phyloP scores from a whole-genome alignment of 2,888 invertebrate genomes.

The Lithophane semibrunnea region DNA sequence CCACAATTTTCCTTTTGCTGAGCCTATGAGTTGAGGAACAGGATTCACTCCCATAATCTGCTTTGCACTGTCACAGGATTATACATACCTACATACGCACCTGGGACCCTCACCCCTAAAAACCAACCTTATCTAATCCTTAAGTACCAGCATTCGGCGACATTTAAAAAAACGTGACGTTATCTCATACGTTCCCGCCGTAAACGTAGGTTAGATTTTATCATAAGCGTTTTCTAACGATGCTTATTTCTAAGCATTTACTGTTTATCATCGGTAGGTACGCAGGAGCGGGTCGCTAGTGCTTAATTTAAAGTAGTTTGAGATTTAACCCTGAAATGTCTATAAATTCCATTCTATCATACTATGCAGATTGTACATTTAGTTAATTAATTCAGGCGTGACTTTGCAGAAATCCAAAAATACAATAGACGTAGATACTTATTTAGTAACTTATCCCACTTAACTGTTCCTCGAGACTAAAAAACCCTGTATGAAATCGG shows the following conservation, averaged over 20 bases:
- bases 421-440: no score
- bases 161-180: not conserved
- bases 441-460: no score
- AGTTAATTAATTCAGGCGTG: no score
- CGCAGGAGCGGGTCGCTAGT: no score
- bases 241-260: constrained; percentile 28
- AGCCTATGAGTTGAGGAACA: not conserved
- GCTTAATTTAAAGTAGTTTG: no score
- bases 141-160: not conserved
- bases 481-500: no score
- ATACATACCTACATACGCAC: not conserved
- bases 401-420: no score
- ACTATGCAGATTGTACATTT: not conserved
- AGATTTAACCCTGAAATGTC: no score
- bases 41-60: not conserved
- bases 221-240: constrained; percentile 42
- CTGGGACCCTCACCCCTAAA: not conserved
- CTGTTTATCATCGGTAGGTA: not conserved
- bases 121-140: constrained; percentile 4
- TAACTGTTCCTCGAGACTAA: no score
- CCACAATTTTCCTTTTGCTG: not conserved
- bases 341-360: no score
- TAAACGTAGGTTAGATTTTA: constrained; percentile 26
- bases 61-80: not conserved
- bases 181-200: constrained; percentile 18